Evolutionary conservation across 2,888 invertebrate genomes (phyloP).

Genomic region (Gasteruption jaculator): DNA sequence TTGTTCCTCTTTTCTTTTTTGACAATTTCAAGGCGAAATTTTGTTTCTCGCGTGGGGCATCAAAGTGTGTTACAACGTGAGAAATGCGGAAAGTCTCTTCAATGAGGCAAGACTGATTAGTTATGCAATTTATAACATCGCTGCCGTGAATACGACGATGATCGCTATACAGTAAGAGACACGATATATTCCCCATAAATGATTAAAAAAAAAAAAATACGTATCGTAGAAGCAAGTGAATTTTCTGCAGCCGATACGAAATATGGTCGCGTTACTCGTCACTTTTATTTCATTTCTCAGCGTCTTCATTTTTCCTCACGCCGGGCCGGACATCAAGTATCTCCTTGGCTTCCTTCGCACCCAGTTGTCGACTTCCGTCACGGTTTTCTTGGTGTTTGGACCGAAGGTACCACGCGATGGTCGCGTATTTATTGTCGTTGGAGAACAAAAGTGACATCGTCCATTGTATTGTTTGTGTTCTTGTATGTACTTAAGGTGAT

Average conservation of each 20-base stretch:
- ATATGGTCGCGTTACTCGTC: too few relatives aligned
- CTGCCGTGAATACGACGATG: conserved; percentile 87
- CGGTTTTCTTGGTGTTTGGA: conserved; percentile 77
- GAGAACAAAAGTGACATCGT: conserved; percentile 36
- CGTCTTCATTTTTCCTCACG: conserved; percentile 78
- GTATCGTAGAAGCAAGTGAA: not conserved
- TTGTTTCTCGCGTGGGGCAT: conserved; percentile 82
- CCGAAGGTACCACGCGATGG: conserved; percentile 77
- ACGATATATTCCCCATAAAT: conserved; percentile 39
- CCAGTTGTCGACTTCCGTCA: conserved; percentile 86
- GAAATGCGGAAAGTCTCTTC: conserved; percentile 88
- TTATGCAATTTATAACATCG: conserved; percentile 92
- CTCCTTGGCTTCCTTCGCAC: conserved; percentile 87
- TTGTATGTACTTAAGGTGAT: conserved; percentile 58
- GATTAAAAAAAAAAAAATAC: not conserved
- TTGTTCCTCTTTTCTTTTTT: too few relatives aligned
- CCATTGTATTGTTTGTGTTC: conserved; percentile 34
- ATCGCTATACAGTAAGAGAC: conserved; percentile 92
- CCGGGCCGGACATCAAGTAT: conserved; percentile 90
- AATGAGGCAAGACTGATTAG: conserved; percentile 91
- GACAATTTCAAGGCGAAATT: conserved; percentile 62
- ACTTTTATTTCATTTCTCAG: conserved; percentile 54
- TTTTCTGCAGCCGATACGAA: too few relatives aligned
- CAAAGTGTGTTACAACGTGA: conserved; percentile 78
- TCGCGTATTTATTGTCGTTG: conserved; percentile 4